Percentiles rank a stretch among this genome's conserved stretches.
These are phyloP conservation scores for Oplegnathus fasciatus DNA, from an alignment of 2,113 vertebrate genomes.

Conservation along the genomic window DNA sequence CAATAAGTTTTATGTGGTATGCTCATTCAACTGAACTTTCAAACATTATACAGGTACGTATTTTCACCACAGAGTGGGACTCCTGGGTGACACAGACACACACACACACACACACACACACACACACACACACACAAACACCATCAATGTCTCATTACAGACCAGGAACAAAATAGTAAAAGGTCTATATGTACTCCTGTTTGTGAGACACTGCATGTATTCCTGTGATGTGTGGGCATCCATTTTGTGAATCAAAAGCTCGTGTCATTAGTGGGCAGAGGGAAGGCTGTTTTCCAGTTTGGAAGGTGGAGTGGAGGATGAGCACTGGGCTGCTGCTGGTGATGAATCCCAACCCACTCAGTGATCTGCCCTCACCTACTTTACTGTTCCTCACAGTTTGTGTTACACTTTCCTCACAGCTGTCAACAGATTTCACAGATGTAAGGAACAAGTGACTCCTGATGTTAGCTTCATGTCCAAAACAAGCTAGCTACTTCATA, in stretches of 20 bases:
- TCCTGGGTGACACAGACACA: neutral
- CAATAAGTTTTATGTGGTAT: too few relatives aligned
- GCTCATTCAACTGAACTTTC: slow-evolving; percentile 19
- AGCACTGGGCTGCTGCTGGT: neutral
- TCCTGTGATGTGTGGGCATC: slow-evolving; percentile 14
- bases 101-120: slow-evolving; percentile 1
- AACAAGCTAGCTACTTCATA: neutral
- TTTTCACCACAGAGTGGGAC: too few relatives aligned
- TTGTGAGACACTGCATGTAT: too few relatives aligned
- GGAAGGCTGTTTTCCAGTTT: neutral
- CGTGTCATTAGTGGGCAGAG: neutral
- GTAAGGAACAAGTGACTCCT: neutral
- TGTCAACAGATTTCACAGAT: slow-evolving; percentile 7
- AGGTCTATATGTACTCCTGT: neutral
- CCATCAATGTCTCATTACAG: neutral
- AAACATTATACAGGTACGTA: too few relatives aligned
- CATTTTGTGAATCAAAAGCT: slow-evolving; percentile 26
- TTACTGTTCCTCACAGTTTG: slow-evolving; percentile 19
- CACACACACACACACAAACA: too few relatives aligned
- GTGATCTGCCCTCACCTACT: neutral
- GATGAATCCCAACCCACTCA: neutral
- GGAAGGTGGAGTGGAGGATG: neutral
- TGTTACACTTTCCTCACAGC: neutral
- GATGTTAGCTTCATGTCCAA: neutral
- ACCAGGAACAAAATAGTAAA: neutral